phyloP scores from a whole-genome alignment of 2,113 vertebrate genomes.

The Turnix velox region DNA sequence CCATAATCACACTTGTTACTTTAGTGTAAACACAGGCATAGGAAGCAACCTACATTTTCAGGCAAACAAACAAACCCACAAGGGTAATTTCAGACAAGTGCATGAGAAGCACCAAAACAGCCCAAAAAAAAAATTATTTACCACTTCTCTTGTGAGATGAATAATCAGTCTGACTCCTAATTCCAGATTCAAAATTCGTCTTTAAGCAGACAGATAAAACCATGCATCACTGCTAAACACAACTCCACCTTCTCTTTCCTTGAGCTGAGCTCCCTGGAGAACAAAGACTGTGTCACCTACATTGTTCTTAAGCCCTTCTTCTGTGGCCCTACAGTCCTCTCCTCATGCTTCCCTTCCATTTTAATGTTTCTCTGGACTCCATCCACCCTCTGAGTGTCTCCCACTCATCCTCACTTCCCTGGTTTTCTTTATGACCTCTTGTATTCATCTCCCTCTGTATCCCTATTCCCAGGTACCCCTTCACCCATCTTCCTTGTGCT shows the following conservation, averaged over 20 bases:
- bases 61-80: not conserved
- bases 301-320: not conserved
- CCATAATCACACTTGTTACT: not conserved
- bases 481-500: not conserved
- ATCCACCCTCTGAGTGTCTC: not conserved
- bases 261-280: not conserved
- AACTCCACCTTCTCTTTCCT: not conserved
- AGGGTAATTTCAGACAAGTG: not conserved
- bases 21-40: not conserved
- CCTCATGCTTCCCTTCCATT: not conserved
- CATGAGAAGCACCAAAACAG: not conserved
- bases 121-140: not conserved
- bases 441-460: not conserved
- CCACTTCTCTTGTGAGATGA: not conserved
- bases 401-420: not conserved
- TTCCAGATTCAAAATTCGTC: not conserved
- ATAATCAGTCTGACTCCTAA: not conserved
- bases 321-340: not conserved
- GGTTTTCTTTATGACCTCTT: not conserved
- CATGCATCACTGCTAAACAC: not conserved
- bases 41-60: not conserved
- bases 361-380: not conserved
- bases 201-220: not conserved
- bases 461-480: not conserved
- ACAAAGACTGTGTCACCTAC: not conserved